These are phyloP conservation scores for Circaetus gallicus DNA, from an alignment of 2,113 vertebrate species.

Conservation along the genomic window DNA sequence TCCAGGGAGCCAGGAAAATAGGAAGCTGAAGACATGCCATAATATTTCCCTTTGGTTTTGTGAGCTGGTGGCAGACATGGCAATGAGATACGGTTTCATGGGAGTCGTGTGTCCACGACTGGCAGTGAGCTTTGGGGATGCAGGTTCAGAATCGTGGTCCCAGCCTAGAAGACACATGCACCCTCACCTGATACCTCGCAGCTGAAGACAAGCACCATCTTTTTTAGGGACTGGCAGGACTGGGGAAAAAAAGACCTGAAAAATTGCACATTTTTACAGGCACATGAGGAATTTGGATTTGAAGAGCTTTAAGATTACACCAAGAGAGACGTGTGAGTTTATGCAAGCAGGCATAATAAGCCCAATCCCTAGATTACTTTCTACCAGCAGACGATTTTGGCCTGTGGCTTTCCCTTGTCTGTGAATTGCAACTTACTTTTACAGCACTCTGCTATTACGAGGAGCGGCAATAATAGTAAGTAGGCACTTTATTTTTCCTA, in stretches of 20 bases:
- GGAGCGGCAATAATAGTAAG: neutral
- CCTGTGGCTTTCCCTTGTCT: neutral
- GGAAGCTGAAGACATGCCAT: neutral
- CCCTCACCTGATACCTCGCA: fast-evolving
- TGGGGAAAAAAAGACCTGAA: too few species aligned
- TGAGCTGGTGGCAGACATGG: neutral
- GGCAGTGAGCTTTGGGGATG: neutral
- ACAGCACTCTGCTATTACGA: fast-evolving
- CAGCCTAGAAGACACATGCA: fast-evolving
- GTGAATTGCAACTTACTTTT: neutral
- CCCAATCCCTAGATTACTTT: neutral
- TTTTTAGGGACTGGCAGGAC: neutral
- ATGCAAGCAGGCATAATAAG: neutral
- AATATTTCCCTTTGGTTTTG: neutral
- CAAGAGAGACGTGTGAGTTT: neutral
- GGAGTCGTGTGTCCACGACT: fast-evolving
- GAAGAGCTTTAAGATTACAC: neutral
- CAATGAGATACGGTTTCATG: fast-evolving
- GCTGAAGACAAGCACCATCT: neutral
- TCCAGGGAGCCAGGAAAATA: neutral
- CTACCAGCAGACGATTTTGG: neutral
- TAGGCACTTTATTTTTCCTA: neutral
- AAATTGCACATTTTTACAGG: neutral
- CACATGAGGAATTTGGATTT: neutral
- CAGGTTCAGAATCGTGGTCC: neutral